Percentiles rank a stretch among this genome's conserved stretches.
Evolutionary conservation across 2,797 vertebrate genomes (phyloP).

Genomic region (Eospalax fontanierii): DNA sequence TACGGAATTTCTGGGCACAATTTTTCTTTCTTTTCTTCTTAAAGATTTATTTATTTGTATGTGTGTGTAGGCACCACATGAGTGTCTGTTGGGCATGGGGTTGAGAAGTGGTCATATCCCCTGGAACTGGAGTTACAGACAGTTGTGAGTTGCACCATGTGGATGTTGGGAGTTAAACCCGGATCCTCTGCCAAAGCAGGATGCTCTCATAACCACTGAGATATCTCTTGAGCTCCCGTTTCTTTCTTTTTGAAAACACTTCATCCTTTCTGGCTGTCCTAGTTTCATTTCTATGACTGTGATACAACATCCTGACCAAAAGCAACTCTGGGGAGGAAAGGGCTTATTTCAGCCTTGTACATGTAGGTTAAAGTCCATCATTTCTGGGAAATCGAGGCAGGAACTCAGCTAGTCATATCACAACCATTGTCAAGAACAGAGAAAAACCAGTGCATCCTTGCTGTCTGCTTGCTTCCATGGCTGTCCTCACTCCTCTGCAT

Average conservation of each 20-base stretch:
- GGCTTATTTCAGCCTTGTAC: not conserved
- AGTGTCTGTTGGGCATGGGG: too few relatives aligned
- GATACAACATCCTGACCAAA: not conserved
- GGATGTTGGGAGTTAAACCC: too few relatives aligned
- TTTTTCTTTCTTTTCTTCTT: not conserved
- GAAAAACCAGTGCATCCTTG: not conserved
- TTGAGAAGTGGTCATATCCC: too few relatives aligned
- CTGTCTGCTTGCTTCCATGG: not conserved
- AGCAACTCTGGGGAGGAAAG: not conserved
- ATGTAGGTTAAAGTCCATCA: not conserved
- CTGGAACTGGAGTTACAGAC: too few relatives aligned
- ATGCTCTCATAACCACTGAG: too few relatives aligned
- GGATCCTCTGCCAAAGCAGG: too few relatives aligned
- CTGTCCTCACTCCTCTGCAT: not conserved
- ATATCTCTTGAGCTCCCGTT: too few relatives aligned
- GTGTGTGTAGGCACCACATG: too few relatives aligned
- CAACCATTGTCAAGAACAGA: not conserved
- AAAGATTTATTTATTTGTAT: too few relatives aligned
- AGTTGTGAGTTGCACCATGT: too few relatives aligned
- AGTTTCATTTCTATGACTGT: not conserved
- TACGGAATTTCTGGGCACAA: not conserved
- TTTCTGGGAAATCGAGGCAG: not conserved
- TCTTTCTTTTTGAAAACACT: not conserved
- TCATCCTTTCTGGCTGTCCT: not conserved
- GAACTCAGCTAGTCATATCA: not conserved